A percentile compares a stretch with the other conserved stretches of the same genome.
phyloP scores from a whole-genome alignment of 2,113 vertebrate species.

The Monopterus albus region DNA sequence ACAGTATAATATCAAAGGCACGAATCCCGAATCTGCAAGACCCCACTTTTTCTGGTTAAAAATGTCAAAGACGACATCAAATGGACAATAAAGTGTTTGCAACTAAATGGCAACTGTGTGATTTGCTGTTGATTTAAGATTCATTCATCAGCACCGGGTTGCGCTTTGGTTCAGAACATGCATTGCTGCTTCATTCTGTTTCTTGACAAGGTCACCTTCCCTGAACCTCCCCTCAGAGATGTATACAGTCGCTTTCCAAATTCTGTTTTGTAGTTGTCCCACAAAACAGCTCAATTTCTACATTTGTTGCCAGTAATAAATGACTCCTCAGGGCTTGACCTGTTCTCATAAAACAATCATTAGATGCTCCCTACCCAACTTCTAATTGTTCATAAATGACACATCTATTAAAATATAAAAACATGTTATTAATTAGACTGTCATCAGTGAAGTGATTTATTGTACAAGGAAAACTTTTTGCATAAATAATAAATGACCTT shows the following conservation, averaged over 20 bases:
- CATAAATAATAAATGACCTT: background rate
- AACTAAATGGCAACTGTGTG: slow-evolving; percentile 38
- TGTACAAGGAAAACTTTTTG: background rate
- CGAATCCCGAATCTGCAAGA: slow-evolving; percentile 37
- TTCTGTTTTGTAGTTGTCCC: too few relatives aligned
- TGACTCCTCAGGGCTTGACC: too few relatives aligned
- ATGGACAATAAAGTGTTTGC: slow-evolving; percentile 81
- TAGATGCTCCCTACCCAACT: background rate
- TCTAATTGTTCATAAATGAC: background rate
- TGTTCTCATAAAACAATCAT: too few relatives aligned
- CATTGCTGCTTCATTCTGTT: background rate
- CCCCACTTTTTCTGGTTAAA: slow-evolving; percentile 75
- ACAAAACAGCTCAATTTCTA: too few relatives aligned
- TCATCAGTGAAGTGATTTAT: background rate
- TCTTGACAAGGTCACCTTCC: slow-evolving; percentile 14
- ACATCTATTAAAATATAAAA: background rate
- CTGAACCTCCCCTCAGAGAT: background rate
- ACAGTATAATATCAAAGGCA: slow-evolving; percentile 52
- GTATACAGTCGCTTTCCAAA: too few relatives aligned
- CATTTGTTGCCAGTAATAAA: too few relatives aligned
- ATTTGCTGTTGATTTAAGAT: slow-evolving; percentile 11
- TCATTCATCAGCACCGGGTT: background rate
- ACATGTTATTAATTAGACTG: background rate
- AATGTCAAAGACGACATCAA: slow-evolving; percentile 64
- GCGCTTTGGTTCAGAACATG: slow-evolving; percentile 2